Evolutionary conservation across 2,797 vertebrate genomes (phyloP).

Genomic region (Lacerta agilis): DNA sequence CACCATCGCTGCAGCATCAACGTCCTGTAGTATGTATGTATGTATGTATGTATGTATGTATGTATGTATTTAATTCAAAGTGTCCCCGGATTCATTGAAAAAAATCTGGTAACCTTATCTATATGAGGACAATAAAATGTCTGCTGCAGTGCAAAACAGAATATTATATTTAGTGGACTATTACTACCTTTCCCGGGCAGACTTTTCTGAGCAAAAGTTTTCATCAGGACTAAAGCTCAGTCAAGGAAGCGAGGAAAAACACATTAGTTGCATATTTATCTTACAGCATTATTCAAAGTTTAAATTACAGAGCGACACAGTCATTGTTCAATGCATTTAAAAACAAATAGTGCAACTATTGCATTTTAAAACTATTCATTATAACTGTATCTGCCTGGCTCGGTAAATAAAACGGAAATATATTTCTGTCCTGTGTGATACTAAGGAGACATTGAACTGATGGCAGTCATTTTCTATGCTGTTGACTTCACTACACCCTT

Average conservation of each 20-base stretch:
- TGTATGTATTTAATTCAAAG: no score
- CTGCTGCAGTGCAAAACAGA: not conserved
- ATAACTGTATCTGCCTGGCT: not conserved
- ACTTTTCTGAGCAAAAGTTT: slow-evolving; percentile 17
- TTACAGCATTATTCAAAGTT: not conserved
- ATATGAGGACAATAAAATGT: not conserved
- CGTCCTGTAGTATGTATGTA: no score
- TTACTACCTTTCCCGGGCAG: not conserved
- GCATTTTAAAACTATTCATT: slow-evolving; percentile 9
- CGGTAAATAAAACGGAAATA: slow-evolving; percentile 22
- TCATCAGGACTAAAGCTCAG: slow-evolving; percentile 19
- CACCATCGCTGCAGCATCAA: no score
- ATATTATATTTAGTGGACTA: not conserved
- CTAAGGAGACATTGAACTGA: not conserved
- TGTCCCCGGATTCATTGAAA: no score
- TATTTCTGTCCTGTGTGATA: not conserved
- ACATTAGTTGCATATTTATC: slow-evolving; percentile 3
- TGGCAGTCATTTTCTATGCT: slow-evolving; percentile 29
- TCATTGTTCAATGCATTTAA: not conserved
- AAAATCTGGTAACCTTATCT: no score
- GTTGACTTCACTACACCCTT: slow-evolving; percentile 23
- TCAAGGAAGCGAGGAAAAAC: not conserved
- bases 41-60: no score
- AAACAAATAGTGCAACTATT: slow-evolving; percentile 9
- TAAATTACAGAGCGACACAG: not conserved